These are phyloP conservation scores for Crossocerus cetratus DNA, from an alignment of 2,888 invertebrate species.

Conservation along the genomic window DNA sequence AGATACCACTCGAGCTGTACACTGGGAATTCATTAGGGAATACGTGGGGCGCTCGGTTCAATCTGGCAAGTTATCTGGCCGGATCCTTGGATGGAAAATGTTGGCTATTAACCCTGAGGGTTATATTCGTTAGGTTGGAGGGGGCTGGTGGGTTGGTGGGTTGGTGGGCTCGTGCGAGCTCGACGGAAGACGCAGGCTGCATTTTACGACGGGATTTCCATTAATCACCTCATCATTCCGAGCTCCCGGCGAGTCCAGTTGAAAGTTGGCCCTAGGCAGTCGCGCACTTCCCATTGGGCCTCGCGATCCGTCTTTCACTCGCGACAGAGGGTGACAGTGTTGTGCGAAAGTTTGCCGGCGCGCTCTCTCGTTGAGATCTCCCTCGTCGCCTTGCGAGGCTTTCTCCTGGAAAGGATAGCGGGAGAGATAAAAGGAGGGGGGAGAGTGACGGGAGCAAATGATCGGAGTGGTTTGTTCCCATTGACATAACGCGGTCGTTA, in stretches of 20 bases:
- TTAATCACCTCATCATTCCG: slow-evolving; percentile 52
- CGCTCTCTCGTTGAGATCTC: too few species aligned
- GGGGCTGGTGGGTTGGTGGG: too few species aligned
- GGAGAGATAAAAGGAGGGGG: too few species aligned
- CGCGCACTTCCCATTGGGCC: too few species aligned
- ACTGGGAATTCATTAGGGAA: background rate
- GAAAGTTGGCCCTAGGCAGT: slow-evolving; percentile 7
- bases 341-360: too few species aligned
- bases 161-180: background rate
- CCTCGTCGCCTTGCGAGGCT: background rate
- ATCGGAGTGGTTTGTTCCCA: slow-evolving; percentile 41
- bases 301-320: too few species aligned
- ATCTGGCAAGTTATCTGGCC: background rate
- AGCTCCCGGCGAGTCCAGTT: slow-evolving; percentile 28
- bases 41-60: background rate
- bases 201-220: slow-evolving; percentile 47
- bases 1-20: background rate
- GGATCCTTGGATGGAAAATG: background rate
- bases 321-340: too few species aligned
- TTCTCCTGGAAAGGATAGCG: background rate
- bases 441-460: slow-evolving; percentile 25
- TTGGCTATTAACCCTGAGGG: slow-evolving; percentile 7
- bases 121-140: slow-evolving; percentile 19
- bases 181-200: slow-evolving; percentile 14
- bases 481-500: slow-evolving; percentile 18